Evolutionary conservation across 2,797 vertebrate genomes (phyloP).

Genomic region (Echiichthys vipera): DNA sequence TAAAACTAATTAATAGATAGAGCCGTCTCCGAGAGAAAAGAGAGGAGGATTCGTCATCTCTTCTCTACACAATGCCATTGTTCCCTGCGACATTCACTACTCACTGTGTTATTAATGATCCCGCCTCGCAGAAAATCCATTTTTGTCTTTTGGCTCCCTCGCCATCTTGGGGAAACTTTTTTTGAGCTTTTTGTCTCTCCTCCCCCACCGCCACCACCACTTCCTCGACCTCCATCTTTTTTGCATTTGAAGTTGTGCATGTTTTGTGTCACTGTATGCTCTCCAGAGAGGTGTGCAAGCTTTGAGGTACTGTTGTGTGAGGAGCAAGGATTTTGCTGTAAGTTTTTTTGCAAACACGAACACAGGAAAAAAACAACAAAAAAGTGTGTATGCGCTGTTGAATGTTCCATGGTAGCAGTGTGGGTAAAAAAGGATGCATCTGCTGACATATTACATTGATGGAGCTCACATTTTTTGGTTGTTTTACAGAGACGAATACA

Average conservation of each 20-base stretch:
- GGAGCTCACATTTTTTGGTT: not conserved
- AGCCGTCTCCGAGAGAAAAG: constrained; percentile 72
- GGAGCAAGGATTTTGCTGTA: constrained; percentile 22
- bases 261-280: constrained; percentile 9
- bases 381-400: not conserved
- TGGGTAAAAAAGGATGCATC: not conserved
- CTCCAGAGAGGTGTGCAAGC: constrained; percentile 34
- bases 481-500: not conserved
- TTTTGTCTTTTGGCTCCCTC: constrained; percentile 49
- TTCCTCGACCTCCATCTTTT: constrained; percentile 6
- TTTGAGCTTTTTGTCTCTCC: constrained; percentile 26
- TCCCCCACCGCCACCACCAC: not conserved
- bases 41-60: constrained; percentile 82
- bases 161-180: constrained; percentile 45
- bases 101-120: constrained; percentile 84
- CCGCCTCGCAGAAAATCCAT: constrained; percentile 67
- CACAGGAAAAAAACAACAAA: no score
- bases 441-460: constrained; percentile 21
- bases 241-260: constrained; percentile 10
- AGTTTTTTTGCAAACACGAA: constrained; percentile 20
- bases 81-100: constrained; percentile 75
- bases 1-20: constrained; percentile 86
- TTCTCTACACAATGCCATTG: constrained; percentile 85
- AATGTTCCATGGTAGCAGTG: not conserved
- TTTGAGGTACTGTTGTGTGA: not conserved